Percentiles rank a stretch among this genome's conserved stretches.
Evolutionary conservation across 2,888 invertebrate species (phyloP).

Genomic region (Neoascia interrupta): DNA sequence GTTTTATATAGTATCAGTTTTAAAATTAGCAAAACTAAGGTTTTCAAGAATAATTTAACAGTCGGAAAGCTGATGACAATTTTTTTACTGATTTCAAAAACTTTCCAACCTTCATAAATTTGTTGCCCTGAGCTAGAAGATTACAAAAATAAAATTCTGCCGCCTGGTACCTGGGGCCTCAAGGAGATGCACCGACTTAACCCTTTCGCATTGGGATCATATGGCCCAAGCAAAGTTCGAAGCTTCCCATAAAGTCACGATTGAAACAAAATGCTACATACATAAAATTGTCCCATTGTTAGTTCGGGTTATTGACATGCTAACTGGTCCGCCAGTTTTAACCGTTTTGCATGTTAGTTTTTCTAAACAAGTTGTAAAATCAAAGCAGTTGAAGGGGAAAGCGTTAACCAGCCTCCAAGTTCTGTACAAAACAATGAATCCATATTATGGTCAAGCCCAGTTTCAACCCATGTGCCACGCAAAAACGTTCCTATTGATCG

Average conservation of each 20-base stretch:
- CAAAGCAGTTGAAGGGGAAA: not conserved
- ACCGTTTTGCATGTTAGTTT: not conserved
- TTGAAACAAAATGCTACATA: constrained; percentile 7
- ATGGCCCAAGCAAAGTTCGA: constrained; percentile 23
- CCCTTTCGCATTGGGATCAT: constrained; percentile 23
- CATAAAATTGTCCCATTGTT: constrained; percentile 6
- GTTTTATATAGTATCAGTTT: no score
- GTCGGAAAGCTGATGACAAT: no score
- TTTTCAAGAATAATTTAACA: no score
- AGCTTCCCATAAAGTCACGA: not conserved
- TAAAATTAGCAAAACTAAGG: no score
- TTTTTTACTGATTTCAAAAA: no score
- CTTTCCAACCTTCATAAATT: no score
- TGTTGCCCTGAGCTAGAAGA: no score
- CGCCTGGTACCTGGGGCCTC: no score
- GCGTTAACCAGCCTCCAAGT: constrained; percentile 15
- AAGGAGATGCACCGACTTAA: no score
- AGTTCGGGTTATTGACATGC: not conserved
- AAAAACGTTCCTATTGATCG: constrained; percentile 16
- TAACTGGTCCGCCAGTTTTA: no score
- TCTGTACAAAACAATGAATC: constrained; percentile 17
- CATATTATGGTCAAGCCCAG: constrained; percentile 12
- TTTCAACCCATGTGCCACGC: constrained; percentile 12
- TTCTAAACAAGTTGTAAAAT: not conserved
- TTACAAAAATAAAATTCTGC: no score